Conservation (phyloP, 2,888 invertebrate species). For the Oasisia sp. region DNA sequence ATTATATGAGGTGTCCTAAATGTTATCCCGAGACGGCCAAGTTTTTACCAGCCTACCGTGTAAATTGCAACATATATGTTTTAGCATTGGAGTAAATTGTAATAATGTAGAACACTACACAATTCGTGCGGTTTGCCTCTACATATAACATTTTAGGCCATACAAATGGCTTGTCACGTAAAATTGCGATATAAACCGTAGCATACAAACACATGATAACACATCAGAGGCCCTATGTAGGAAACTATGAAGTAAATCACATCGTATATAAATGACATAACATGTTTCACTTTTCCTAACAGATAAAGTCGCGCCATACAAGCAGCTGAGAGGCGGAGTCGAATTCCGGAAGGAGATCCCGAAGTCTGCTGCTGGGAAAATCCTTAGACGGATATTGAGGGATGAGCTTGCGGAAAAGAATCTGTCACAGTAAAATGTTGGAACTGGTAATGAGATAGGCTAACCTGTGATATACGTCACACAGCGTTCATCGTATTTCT, state of each 20-base stretch:
- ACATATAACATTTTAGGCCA: no score
- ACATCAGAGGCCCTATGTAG: neutral
- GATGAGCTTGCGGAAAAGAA: neutral
- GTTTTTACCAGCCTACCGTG: no score
- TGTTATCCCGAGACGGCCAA: no score
- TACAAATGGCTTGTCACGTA: no score
- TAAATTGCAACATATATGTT: no score
- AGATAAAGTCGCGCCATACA: conserved; percentile 53
- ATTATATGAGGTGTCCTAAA: no score
- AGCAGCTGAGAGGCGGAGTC: conserved; percentile 52
- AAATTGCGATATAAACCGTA: no score
- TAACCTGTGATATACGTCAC: neutral
- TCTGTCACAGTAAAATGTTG: neutral
- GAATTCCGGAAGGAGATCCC: conserved; percentile 50
- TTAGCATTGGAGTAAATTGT: no score
- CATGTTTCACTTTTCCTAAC: conserved; percentile 31
- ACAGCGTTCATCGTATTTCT: neutral
- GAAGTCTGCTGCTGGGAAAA: conserved; percentile 55
- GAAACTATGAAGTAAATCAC: neutral
- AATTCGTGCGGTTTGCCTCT: no score
- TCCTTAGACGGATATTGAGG: conserved; percentile 48
- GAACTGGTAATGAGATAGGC: neutral
- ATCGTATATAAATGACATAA: neutral
- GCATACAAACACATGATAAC: no score
- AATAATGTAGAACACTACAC: no score